Conservation (phyloP, 2,797 vertebrate species). For the Alexandromys oeconomus region DNA sequence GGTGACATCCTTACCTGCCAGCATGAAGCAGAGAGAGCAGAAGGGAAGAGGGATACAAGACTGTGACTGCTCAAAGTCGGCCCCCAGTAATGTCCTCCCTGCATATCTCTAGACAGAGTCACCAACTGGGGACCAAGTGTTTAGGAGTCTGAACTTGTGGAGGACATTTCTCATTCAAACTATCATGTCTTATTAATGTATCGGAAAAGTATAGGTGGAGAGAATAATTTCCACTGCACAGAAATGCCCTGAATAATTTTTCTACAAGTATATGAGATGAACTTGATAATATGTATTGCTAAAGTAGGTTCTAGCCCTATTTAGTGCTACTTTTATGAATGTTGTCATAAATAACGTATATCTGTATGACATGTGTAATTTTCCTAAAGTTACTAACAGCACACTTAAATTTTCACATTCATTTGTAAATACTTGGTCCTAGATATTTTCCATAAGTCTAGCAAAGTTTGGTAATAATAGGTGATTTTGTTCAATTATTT, state of each 20-base stretch:
- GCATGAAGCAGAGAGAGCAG: background rate
- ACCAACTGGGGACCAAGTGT: background rate
- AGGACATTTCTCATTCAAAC: background rate
- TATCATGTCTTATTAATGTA: background rate
- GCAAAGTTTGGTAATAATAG: background rate
- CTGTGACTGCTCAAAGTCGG: background rate
- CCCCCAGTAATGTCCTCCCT: background rate
- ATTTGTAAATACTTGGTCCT: background rate
- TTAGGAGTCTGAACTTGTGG: background rate
- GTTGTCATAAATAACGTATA: constrained; percentile 22
- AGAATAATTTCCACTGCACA: background rate
- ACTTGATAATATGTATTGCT: constrained; percentile 19
- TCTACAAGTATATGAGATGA: background rate
- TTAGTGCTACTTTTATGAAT: background rate
- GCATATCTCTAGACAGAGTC: background rate
- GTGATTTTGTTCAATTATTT: background rate
- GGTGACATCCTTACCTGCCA: background rate
- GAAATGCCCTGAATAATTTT: background rate
- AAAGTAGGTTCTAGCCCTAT: constrained; percentile 4
- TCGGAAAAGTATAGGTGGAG: background rate
- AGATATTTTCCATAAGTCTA: background rate
- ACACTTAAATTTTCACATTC: background rate
- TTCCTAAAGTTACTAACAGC: background rate
- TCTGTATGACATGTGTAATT: background rate
- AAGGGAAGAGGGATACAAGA: background rate